Conservation (phyloP, 2,113 vertebrate genomes). For the Drymodes brunneopygia region DNA sequence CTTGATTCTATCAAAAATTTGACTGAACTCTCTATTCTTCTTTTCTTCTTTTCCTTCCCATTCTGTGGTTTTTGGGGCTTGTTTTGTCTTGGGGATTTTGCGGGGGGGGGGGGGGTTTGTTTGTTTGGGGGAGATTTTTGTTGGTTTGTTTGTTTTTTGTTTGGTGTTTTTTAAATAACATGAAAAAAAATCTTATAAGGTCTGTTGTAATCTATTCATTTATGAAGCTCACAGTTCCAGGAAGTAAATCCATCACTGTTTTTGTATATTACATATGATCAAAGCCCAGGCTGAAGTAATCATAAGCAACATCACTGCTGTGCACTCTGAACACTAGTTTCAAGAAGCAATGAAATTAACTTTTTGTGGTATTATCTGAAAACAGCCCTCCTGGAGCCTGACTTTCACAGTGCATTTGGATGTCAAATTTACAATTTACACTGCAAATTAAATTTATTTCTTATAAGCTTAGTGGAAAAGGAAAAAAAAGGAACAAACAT, state of each 20-base stretch:
- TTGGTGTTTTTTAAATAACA: background rate
- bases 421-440: background rate
- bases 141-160: background rate
- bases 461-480: background rate
- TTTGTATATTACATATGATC: background rate
- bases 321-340: background rate
- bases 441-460: background rate
- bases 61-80: background rate
- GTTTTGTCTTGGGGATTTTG: too few relatives aligned
- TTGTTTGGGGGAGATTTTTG: background rate
- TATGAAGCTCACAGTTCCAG: background rate
- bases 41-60: background rate
- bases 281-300: background rate
- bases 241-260: background rate
- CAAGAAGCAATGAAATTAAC: background rate
- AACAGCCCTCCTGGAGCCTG: background rate
- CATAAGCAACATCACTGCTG: background rate
- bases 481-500: background rate
- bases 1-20: background rate
- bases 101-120: rapidly evolving
- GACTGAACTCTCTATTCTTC: background rate
- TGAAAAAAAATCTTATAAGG: background rate
- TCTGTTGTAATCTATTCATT: background rate
- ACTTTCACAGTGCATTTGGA: background rate
- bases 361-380: background rate